phyloP scores from a whole-genome alignment of 2,113 vertebrate species.

The Rhea americana region DNA sequence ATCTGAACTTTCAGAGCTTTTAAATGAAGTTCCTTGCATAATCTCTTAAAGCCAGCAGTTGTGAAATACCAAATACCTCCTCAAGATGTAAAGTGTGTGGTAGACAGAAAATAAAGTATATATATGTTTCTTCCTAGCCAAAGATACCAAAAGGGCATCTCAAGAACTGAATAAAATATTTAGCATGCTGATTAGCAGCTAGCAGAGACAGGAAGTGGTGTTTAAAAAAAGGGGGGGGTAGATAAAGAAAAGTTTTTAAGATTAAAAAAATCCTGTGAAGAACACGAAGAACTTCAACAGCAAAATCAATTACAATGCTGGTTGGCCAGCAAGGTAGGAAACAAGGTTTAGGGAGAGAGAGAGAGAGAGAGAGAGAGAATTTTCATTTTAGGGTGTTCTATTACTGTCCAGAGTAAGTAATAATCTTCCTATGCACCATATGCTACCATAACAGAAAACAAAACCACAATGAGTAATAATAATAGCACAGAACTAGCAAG shows the following conservation, averaged over 20 bases:
- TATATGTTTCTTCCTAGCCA: not conserved
- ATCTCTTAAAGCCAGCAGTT: not conserved
- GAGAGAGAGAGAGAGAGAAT: fast-evolving
- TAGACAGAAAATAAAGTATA: not conserved
- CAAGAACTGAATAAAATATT: not conserved
- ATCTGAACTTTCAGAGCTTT: not conserved
- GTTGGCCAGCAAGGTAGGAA: not conserved
- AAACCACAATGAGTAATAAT: not conserved
- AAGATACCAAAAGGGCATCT: not conserved
- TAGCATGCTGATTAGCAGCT: not conserved
- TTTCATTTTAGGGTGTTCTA: not conserved
- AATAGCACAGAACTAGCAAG: not conserved
- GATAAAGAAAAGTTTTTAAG: not conserved
- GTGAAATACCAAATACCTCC: not conserved
- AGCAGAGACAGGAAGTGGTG: not conserved
- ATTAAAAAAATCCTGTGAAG: not conserved
- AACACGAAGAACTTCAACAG: not conserved
- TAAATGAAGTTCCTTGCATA: not conserved
- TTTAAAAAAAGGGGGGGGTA: not conserved
- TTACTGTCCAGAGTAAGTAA: not conserved
- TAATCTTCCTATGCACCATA: not conserved
- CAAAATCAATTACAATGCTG: not conserved
- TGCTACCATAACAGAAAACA: not conserved
- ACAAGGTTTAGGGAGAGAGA: not conserved
- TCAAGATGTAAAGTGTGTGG: not conserved